Evolutionary conservation across 2,888 invertebrate genomes (phyloP), one percentile per base, ranked within the genome.

Genomic region (Uropetala carovei): DNA sequence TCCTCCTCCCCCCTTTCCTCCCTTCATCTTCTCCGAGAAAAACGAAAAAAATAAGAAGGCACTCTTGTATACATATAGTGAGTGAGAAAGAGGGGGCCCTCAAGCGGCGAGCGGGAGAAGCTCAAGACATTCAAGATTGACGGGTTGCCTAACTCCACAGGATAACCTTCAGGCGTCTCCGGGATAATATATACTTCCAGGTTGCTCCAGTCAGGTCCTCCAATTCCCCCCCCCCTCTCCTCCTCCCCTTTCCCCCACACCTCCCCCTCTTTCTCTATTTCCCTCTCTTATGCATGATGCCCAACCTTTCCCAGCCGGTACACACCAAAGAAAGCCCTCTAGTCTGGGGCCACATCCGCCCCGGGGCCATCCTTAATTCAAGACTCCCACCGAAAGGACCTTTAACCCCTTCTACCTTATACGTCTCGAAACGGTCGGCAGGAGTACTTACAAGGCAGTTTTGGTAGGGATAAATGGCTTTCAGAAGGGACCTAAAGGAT

Each of bases 371-470:
- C 85, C 57, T 85, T 57, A 85, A 57, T 85, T 57, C 56, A 85
- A 85, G 56, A 43, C 27, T 56, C 56, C 84, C 18, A 56, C 58
- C 57, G 22, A 85, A 85, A 85, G 85, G 58, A 85, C 85, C 85
- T 58, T 22, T 13, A 57, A n/a, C 85, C 84, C 85, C 85, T n/a
- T 85, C n/a, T n/a, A 11, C 75, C n/a, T 75, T 84, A 56, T 84
- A 84, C 57, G 57, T 57, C 22, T 22, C 57, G 57, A 56, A 84
- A 84, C 84, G 57, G 84, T 43, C 16, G 57, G 58, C 57, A n/a
- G 84, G 58, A 85, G 85, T 85, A 85, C 85, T 85, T 85, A 85
- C 85, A 58, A 85, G 58, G 85, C 85, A 85, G n/a, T 85, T 85
- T 85, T 58, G 85, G 85, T 85, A 22, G 56, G 85, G 85, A 85